Conservation (phyloP, 2,113 vertebrate species). For the Phaethornis superciliosus region DNA sequence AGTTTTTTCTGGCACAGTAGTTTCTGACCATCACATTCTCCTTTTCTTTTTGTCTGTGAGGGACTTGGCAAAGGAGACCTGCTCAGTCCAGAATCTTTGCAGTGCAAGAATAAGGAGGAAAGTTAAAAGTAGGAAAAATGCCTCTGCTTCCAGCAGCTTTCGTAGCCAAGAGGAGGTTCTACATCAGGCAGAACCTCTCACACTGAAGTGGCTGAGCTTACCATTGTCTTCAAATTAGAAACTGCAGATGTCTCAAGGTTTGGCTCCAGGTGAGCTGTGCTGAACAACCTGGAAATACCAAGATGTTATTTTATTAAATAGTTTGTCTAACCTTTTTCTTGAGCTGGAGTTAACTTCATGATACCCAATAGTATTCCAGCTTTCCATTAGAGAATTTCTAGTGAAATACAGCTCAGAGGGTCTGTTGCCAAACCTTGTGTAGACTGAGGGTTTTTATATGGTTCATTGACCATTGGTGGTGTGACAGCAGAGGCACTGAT, state of each 20-base stretch:
- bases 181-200: not conserved
- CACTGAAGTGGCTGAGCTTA: not conserved
- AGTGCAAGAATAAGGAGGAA: not conserved
- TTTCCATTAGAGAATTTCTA: not conserved
- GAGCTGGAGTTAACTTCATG: not conserved
- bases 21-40: not conserved
- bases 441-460: fast-evolving
- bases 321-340: not conserved
- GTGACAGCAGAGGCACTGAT: fast-evolving
- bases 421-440: not conserved
- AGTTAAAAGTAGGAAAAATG: not conserved
- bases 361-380: not conserved
- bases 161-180: not conserved
- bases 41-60: not conserved
- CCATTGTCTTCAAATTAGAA: not conserved
- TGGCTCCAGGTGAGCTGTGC: not conserved
- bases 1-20: not conserved
- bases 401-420: not conserved
- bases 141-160: not conserved
- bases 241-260: not conserved
- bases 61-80: not conserved
- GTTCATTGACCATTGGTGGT: not conserved
- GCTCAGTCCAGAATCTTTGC: not conserved
- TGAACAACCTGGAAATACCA: not conserved
- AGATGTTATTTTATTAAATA: not conserved